phyloP scores from a whole-genome alignment of 2,797 vertebrate genomes.

The Vultur gryphus region DNA sequence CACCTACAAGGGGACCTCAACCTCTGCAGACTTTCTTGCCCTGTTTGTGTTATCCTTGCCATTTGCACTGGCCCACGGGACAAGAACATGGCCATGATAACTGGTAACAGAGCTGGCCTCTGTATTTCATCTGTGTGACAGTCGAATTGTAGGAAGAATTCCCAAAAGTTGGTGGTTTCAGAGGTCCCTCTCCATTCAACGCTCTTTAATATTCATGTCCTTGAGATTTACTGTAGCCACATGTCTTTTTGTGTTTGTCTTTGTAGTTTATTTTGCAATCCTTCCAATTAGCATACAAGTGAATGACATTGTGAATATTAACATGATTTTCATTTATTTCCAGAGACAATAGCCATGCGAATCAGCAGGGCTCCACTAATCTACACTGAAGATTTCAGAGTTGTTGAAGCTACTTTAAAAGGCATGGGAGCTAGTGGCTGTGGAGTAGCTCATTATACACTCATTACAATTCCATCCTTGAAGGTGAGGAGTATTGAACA shows the following conservation, averaged over 20 bases:
- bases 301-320: slow-evolving; percentile 26
- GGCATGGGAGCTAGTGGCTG: not conserved
- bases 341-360: slow-evolving; percentile 5
- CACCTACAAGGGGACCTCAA: not conserved
- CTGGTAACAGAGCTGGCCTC: not conserved
- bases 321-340: slow-evolving; percentile 29
- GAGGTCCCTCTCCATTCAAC: not conserved
- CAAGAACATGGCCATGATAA: not conserved
- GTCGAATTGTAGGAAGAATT: not conserved
- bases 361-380: slow-evolving; percentile 21
- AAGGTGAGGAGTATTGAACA: not conserved
- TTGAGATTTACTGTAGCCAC: not conserved
- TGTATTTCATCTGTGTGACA: not conserved
- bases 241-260: not conserved
- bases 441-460: not conserved
- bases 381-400: not conserved
- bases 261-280: not conserved
- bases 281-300: not conserved
- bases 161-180: not conserved
- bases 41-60: not conserved
- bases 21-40: not conserved
- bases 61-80: accelerated
- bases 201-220: not conserved
- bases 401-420: not conserved
- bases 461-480: not conserved